Evolutionary conservation across 2,113 vertebrate genomes (phyloP), one percentile per base, ranked within the genome.

Genomic region (Lampris incognitus): DNA sequence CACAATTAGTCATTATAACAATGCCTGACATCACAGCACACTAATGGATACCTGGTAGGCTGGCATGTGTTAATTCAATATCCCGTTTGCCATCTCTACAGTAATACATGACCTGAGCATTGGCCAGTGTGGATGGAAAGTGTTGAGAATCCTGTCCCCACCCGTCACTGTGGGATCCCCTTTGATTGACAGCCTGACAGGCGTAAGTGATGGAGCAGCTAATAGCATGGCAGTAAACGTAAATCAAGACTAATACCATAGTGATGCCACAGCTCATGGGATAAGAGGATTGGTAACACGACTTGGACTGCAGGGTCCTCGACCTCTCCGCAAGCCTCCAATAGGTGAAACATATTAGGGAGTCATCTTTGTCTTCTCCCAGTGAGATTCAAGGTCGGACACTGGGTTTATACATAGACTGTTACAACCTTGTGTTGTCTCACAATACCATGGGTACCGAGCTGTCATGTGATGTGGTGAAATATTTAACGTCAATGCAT

Each of bases 111-210:
- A 67, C 75, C 36, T 37, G 46, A 71, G 59, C 55, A 3, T 9
- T 2, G 9, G 68, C 69, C 74, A 54, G 9, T 69, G 73, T 74
- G 78, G 88, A 80, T 58, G 44, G 83, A 81, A 85, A 83, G 71
- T 54, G 72, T 82, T 78, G 69, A 40, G 6, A 72, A 82, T 78
- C 78, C 71, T 75, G 82, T 89, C 87, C 84, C 84, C 82, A 70
- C 75, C 82, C 81, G 85, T 90, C 88, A 87, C 63, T 24, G 72
- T 46, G 57, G 24, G 78, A 88, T 90, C 73, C 72, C 42, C 2
- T 38, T 6, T 91, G 93, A 93, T 68, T 88, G 92, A 92, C 92
- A 91, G 88, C n/a, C 78, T 92, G 93, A 85, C 90, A 91, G 87
- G 83, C 70, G 78, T 88, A 88, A 86, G 90, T 91, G 89, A 93